Percentiles rank a stretch among this genome's conserved stretches.
Evolutionary conservation across 1,140 invertebrate species (phyloP).

Genomic region (Zaprionus kolodkinae): DNA sequence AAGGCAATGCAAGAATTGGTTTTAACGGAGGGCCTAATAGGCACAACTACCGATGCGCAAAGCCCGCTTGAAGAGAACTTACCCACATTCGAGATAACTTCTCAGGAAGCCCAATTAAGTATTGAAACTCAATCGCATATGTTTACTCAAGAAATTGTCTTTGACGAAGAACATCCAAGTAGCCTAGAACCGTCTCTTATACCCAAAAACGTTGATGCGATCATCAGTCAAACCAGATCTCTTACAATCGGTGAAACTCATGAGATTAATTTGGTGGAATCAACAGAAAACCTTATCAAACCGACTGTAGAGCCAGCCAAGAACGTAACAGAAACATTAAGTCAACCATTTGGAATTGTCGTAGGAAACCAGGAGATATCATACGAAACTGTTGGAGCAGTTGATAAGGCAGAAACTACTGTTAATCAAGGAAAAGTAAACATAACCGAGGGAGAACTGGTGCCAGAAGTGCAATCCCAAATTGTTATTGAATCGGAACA

Average conservation of each 20-base stretch:
- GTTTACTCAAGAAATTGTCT: constrained; percentile 43
- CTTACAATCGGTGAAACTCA: constrained; percentile 54
- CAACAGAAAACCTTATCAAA: constrained; percentile 33
- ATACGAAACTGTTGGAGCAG: constrained; percentile 40
- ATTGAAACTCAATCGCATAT: constrained; percentile 51
- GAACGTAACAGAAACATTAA: constrained; percentile 42
- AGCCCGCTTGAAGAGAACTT: constrained; percentile 63
- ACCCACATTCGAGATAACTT: constrained; percentile 33
- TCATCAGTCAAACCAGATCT: constrained; percentile 27
- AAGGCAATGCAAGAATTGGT: constrained; percentile 44
- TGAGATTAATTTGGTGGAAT: constrained; percentile 51
- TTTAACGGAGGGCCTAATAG: constrained; percentile 50
- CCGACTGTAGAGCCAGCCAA: constrained; percentile 32
- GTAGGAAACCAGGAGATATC: constrained; percentile 40
- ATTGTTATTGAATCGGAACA: constrained; percentile 54
- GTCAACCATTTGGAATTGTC: constrained; percentile 32
- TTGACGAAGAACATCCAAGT: constrained; percentile 24
- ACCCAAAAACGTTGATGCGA: constrained; percentile 37
- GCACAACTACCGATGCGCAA: constrained; percentile 55
- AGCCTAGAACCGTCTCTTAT: constrained; percentile 6
- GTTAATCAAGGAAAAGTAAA: constrained; percentile 38
- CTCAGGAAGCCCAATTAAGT: constrained; percentile 37
- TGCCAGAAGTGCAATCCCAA: constrained; percentile 50
- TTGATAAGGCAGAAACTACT: constrained; percentile 7
- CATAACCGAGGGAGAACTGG: constrained; percentile 79